phyloP scores from a whole-genome alignment of 2,888 invertebrate species.

The Campoletis raptor region DNA sequence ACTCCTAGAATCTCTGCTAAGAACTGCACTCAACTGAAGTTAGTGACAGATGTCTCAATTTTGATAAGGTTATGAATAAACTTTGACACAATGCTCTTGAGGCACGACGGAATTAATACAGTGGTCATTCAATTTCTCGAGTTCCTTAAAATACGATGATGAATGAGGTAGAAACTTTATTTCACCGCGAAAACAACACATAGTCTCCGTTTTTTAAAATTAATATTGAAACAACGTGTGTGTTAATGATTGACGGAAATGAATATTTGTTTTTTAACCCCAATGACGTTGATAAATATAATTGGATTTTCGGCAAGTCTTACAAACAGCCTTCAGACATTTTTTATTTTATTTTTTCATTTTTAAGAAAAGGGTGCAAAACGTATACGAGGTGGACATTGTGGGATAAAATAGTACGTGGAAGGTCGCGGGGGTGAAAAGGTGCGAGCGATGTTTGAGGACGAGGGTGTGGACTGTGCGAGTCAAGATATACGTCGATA shows the following conservation, averaged over 20 bases:
- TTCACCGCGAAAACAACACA: no score
- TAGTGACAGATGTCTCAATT: constrained; percentile 75
- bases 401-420: constrained; percentile 56
- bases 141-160: neutral
- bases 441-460: constrained; percentile 71
- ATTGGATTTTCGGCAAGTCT: neutral
- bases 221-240: no score
- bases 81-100: constrained; percentile 71
- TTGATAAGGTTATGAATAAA: constrained; percentile 83
- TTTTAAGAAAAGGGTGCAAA: constrained; percentile 5
- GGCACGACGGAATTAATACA: neutral
- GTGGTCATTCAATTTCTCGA: neutral
- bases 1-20: constrained; percentile 72
- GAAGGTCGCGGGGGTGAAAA: constrained; percentile 69
- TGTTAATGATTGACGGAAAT: constrained; percentile 6
- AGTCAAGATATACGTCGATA: constrained; percentile 74
- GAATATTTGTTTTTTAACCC: neutral
- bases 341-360: no score
- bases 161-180: neutral
- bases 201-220: no score
- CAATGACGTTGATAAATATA: neutral
- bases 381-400: constrained; percentile 40
- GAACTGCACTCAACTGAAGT: constrained; percentile 78
- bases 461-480: constrained; percentile 67
- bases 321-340: neutral